phyloP scores from a whole-genome alignment of 2,113 vertebrate species.

The Macaca fascicularis region T2T-MFA8v1.1 NC_088386.1:37590001-37590500 shows the following conservation, averaged over 20 bases:
- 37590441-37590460: constrained; percentile 59
- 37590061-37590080: accelerated
- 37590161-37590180: not conserved
- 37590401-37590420: constrained; percentile 70
- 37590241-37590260: not conserved
- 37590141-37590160: not conserved
- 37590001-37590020: not conserved
- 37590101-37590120: not conserved
- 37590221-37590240: not conserved
- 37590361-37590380: constrained; percentile 69
- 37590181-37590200: constrained; percentile 42
- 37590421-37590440: constrained; percentile 73
- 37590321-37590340: constrained; percentile 71
- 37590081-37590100: not conserved
- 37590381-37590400: constrained; percentile 44
- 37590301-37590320: constrained; percentile 71
- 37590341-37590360: constrained; percentile 74
- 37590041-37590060: not conserved
- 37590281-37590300: constrained; percentile 57
- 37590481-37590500: constrained; percentile 63
- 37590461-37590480: constrained; percentile 65
- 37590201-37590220: constrained; percentile 27
- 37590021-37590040: too few relatives aligned
- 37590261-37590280: constrained; percentile 64
- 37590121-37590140: not conserved